These are phyloP conservation scores for Drosophila mayri DNA, from an alignment of 1,140 invertebrate genomes.

Conservation along the genomic window DNA sequence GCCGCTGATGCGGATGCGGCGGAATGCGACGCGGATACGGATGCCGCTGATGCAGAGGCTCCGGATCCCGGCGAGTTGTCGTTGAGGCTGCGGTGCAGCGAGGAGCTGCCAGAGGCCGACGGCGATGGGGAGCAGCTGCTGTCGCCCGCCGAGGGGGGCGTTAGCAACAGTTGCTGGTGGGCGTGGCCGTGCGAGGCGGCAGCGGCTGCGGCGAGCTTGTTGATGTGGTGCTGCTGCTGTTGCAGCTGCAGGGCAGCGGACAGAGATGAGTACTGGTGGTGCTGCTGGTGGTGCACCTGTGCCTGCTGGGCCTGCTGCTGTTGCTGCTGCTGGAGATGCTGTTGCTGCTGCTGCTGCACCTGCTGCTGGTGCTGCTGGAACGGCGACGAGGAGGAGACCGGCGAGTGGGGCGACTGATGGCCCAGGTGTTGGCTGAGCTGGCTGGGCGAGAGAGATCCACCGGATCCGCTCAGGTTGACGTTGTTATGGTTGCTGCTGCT, in stretches of 20 bases:
- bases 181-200: conserved; percentile 70
- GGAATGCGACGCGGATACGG: conserved; percentile 86
- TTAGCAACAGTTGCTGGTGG: conserved; percentile 85
- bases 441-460: conserved; percentile 70
- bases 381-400: conserved; percentile 80
- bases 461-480: conserved; percentile 84
- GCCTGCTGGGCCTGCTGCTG: conserved; percentile 55
- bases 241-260: conserved; percentile 80
- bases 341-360: conserved; percentile 36
- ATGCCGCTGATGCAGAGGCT: conserved; percentile 87
- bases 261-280: conserved; percentile 77
- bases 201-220: conserved; percentile 76
- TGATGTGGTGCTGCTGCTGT: conserved; percentile 81
- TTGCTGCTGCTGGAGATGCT: conserved; percentile 39
- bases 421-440: conserved; percentile 68
- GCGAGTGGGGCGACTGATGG: conserved; percentile 80
- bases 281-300: conserved; percentile 63
- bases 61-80: conserved; percentile 82
- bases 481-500: conserved; percentile 84
- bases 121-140: conserved; percentile 86
- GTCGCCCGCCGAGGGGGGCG: conserved; percentile 82
- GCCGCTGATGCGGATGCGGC: conserved; percentile 87
- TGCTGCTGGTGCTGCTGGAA: conserved; percentile 55
- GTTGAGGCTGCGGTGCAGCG: conserved; percentile 87
- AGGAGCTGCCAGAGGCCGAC: conserved; percentile 85